Conservation (phyloP, 2,113 vertebrate genomes). For the Peromyscus polionotus region DNA sequence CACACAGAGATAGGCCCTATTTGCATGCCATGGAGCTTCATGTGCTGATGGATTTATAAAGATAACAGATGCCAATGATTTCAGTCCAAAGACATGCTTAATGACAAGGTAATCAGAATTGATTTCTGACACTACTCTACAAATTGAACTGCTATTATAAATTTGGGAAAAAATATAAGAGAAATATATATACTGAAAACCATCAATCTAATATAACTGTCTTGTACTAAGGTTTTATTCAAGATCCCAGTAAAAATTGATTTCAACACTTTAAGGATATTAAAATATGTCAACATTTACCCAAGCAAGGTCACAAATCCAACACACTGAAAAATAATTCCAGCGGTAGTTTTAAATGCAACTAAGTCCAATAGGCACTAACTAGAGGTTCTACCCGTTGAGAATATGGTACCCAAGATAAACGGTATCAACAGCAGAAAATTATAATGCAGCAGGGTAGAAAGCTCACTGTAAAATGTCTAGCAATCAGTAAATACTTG, state of each 20-base stretch:
- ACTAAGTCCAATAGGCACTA: background rate
- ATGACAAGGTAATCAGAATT: background rate
- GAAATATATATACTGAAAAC: background rate
- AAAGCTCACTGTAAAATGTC: conserved; percentile 38
- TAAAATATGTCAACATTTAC: conserved; percentile 6
- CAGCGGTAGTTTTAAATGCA: background rate
- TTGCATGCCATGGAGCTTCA: background rate
- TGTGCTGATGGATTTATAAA: background rate
- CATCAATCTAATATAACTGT: background rate
- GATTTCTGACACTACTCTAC: background rate
- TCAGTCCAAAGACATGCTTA: conserved; percentile 19
- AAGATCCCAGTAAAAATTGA: background rate
- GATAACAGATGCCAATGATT: background rate
- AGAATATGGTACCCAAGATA: background rate
- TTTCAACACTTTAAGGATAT: background rate
- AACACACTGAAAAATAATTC: background rate
- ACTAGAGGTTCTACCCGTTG: background rate
- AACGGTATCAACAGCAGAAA: background rate
- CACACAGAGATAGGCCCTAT: background rate
- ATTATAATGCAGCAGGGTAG: background rate
- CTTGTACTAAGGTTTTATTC: conserved; percentile 18
- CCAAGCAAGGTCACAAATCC: background rate
- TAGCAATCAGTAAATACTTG: background rate
- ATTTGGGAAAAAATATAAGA: conserved; percentile 48
- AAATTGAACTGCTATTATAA: background rate